Base-by-base conservation (phyloP, 23 tunicate genomes). In the Ascidia mentula region DNA sequence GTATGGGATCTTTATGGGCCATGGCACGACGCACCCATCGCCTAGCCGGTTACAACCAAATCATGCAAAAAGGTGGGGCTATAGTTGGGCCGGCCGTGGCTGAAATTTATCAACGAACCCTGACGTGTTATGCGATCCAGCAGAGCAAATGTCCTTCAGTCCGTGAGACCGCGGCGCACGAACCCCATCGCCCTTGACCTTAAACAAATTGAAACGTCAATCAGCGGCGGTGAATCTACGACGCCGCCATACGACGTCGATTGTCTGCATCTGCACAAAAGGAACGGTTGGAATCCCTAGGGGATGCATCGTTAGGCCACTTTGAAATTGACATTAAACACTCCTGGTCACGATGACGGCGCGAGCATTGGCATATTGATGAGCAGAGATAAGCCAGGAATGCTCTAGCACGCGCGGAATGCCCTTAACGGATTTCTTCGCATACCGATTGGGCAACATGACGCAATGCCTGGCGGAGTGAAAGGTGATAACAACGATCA, bases 181-280 rank as follows among this genome's bases (percentile, higher is more conserved):
- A 26, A 28, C 65, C 65, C 65, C 24, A 26, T 20, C 65, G 65
- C 24, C 65, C 65, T 53, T 53, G 65, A 53, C 65, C 65, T 53
- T 53, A 53, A 53, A 53, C 65, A 53, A 53, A 53, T 53, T 53
- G 65, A 53, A 53, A 53, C 24, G 65, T 53, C 65, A 53, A 53
- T 53, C 65, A 53, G 65, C 65, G 65, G 22, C 13, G 65, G 7
- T 3, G 28, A 28, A 53, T 28, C 65, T 53, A 20, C 65, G 13
- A 26, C 24, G 65, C 22, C 65, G 22, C 12, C 65, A 6, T 26
- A 3, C 65, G 1, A 26, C n/a, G n/a, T n/a, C n/a, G n/a, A n/a
- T n/a, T n/a, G n/a, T n/a, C n/a, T n/a, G n/a, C n/a, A n/a, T n/a
- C n/a, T n/a, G n/a, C n/a, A n/a, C n/a, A n/a, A n/a, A n/a, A n/a